Base-by-base conservation (phyloP, 2,113 vertebrate genomes). In the Heterotis niloticus region DNA sequence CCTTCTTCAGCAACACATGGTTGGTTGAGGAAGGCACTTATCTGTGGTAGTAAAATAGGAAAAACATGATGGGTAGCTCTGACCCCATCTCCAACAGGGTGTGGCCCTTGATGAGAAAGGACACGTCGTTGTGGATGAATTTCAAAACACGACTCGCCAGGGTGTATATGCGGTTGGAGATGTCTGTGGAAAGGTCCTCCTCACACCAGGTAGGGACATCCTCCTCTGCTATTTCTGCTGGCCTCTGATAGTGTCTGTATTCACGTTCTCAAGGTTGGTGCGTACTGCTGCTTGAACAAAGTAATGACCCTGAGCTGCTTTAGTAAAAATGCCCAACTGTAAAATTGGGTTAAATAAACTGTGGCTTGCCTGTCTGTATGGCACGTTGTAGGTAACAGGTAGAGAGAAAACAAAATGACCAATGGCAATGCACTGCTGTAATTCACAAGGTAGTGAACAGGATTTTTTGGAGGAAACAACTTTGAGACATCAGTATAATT, bases 161-260 rank as follows among this genome's bases (percentile, higher is more conserved):
- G 97, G 97, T n/a, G 71, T 98, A 86, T 99, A 98, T 0, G 97
- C 95, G 0, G 69, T 98, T 0, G 97, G 97, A 0, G 97, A 99
- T 0, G 95, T 98, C 60, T 99, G 97, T 59, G 96, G 96, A 44
- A 94, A 78, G 92, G 94, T 96, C 75, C 96, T 98, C 64, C 95
- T 99, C 59, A 99, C 97, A 24, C 97, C 97, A 85, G 97, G 97
- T 98, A 91, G 76, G 0, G 68, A 16, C 14, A 20, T 54, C 51
- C 20, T 56, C 34, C 34, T 70, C 14, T 69, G 28, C 67, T 69
- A 0, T 34, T 69, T 44, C 34, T 44, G 34, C 7, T 44, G 34
- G 34, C 7, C 67, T 34, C 5, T 69, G 67, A 34, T 13, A 10
- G 16, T 29, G 17, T 69, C 67, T 69, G 26, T 5, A 29, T 4